Evolutionary conservation across 1,140 invertebrate genomes (phyloP).

Genomic region (Tenebrio molitor): DNA sequence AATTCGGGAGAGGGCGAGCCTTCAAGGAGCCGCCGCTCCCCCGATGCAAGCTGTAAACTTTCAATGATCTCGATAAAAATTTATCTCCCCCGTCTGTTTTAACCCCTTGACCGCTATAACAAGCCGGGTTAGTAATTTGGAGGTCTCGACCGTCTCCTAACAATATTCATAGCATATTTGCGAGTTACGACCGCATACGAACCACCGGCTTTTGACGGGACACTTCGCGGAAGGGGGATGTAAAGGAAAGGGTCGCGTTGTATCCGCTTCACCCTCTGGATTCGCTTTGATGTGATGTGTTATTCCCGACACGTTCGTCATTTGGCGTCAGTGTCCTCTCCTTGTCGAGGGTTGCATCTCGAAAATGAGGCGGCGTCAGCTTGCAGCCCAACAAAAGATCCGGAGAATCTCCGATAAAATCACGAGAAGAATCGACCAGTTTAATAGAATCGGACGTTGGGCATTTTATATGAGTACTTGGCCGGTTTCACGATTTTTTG

Average conservation of each 20-base stretch:
- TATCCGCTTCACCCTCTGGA: slow-evolving; percentile 28
- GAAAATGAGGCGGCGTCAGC: slow-evolving; percentile 50
- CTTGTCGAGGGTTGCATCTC: slow-evolving; percentile 49
- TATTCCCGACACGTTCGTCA: slow-evolving; percentile 51
- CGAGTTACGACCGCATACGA: slow-evolving; percentile 43
- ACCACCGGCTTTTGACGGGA: slow-evolving; percentile 43
- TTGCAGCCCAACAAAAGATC: slow-evolving; percentile 42
- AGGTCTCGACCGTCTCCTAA: slow-evolving; percentile 26
- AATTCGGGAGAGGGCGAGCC: not conserved
- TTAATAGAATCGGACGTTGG: not conserved
- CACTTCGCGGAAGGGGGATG: slow-evolving; percentile 14
- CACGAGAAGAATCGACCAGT: not conserved
- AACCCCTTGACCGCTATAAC: slow-evolving; percentile 34
- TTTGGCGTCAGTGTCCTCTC: slow-evolving; percentile 46
- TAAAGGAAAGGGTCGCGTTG: slow-evolving; percentile 24
- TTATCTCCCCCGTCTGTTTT: slow-evolving; percentile 8
- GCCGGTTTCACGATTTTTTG: not conserved
- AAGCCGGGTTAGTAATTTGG: slow-evolving; percentile 10
- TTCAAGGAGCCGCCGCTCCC: not conserved
- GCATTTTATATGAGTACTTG: not conserved
- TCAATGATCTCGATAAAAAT: slow-evolving; percentile 36
- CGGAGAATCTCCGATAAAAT: slow-evolving; percentile 36
- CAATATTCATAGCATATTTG: slow-evolving; percentile 45
- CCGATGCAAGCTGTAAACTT: slow-evolving; percentile 1
- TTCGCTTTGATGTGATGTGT: slow-evolving; percentile 40